Percentiles rank a stretch among this genome's conserved stretches.
These are phyloP conservation scores for Anolis sagrei DNA, from an alignment of 2,113 vertebrate genomes.

Conservation along the genomic window DNA sequence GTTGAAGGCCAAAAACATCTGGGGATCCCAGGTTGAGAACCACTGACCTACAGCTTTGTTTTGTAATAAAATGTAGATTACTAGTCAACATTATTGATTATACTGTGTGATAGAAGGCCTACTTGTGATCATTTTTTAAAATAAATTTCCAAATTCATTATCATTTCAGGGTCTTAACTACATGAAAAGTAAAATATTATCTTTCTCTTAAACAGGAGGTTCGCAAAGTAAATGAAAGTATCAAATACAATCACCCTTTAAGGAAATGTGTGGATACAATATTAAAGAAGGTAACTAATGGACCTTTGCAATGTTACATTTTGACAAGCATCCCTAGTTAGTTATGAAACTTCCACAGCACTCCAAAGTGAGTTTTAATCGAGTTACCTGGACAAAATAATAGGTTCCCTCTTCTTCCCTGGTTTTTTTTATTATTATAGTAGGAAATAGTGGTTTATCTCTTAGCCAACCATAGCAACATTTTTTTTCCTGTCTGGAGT, in stretches of 20 bases:
- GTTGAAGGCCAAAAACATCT: no score
- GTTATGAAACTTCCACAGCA: not conserved
- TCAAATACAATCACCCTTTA: constrained; percentile 86
- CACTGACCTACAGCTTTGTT: not conserved
- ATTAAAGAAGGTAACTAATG: constrained; percentile 87
- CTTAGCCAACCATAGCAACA: not conserved
- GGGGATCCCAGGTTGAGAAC: no score
- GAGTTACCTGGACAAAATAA: not conserved
- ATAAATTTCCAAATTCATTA: not conserved
- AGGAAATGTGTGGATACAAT: constrained; percentile 93
- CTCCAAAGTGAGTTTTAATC: not conserved
- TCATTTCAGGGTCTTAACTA: not conserved
- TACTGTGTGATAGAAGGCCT: not conserved
- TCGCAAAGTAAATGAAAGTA: constrained; percentile 81
- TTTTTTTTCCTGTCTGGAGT: no score
- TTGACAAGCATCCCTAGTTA: not conserved
- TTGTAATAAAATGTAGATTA: not conserved
- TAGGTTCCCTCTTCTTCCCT: not conserved
- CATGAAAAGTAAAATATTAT: not conserved
- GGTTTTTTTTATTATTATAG: not conserved
- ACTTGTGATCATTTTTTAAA: not conserved
- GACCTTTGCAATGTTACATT: not conserved
- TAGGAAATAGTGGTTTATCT: not conserved
- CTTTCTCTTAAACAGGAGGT: constrained; percentile 81
- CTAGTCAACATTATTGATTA: not conserved